Conservation (phyloP, 2,113 vertebrate genomes). For the Muscicapa adusta region DNA sequence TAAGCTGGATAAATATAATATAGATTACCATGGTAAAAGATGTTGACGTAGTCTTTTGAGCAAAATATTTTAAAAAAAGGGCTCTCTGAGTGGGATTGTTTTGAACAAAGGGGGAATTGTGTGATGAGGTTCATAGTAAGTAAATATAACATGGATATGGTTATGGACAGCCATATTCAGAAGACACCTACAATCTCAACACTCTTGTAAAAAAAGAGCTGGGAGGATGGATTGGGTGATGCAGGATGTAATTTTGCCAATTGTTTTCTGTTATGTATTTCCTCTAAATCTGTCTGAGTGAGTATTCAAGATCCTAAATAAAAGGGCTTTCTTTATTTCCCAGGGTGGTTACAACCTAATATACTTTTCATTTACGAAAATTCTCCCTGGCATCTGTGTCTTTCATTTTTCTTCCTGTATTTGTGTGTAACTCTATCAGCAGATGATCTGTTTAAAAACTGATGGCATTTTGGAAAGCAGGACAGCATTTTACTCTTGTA, state of each 20-base stretch:
- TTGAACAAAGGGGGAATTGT: not conserved
- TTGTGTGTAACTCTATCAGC: not conserved
- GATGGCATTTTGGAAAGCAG: not conserved
- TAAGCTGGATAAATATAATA: not conserved
- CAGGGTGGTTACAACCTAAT: not conserved
- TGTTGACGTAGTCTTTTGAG: not conserved
- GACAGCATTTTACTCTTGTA: not conserved
- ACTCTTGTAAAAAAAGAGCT: not conserved
- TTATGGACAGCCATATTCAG: not conserved
- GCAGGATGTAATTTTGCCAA: not conserved
- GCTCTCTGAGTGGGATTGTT: not conserved
- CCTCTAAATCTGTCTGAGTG: not conserved
- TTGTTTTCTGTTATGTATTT: not conserved
- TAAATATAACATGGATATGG: not conserved
- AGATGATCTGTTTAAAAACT: not conserved
- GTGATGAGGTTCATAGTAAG: not conserved
- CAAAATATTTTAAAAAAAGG: not conserved
- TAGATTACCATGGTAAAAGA: not conserved
- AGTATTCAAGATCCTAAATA: not conserved
- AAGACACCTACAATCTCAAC: not conserved
- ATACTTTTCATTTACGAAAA: not conserved
- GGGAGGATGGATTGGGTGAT: not conserved
- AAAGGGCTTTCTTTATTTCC: not conserved
- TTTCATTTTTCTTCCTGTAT: not conserved
- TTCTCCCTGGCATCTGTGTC: not conserved